These are phyloP conservation scores for Xestia rhomboidea DNA, from an alignment of 2,888 invertebrate species.

Conservation along the genomic window DNA sequence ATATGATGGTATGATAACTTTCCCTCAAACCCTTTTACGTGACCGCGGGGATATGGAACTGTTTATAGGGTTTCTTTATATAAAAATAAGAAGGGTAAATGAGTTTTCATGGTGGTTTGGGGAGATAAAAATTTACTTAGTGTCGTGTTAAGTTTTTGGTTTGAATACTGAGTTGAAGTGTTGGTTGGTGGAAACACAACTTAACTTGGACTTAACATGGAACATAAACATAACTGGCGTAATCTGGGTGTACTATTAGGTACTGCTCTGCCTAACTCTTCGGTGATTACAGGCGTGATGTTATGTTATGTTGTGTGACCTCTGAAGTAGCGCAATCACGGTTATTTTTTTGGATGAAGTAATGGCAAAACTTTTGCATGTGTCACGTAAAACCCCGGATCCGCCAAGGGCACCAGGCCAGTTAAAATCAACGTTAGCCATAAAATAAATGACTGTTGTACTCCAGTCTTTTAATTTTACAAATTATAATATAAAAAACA, in stretches of 20 bases:
- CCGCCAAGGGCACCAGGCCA: neutral
- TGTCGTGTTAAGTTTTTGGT: neutral
- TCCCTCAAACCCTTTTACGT: conserved; percentile 47
- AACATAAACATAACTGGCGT: neutral
- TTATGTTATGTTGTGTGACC: neutral
- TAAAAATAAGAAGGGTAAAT: conserved; percentile 34
- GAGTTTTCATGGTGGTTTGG: neutral
- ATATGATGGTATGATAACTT: conserved; percentile 55
- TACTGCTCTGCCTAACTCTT: neutral
- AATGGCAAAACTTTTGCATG: too few relatives aligned
- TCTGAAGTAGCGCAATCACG: neutral
- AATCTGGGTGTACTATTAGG: neutral
- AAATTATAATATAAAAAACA: neutral
- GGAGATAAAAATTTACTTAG: neutral
- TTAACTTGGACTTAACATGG: neutral
- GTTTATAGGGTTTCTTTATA: conserved; percentile 32
- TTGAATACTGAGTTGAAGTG: too few relatives aligned
- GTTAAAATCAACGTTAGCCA: neutral
- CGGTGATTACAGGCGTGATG: neutral
- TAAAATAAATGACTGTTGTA: neutral
- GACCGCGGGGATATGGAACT: conserved; percentile 22
- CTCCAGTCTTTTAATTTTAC: neutral
- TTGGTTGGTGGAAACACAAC: too few relatives aligned
- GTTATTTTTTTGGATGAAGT: neutral
- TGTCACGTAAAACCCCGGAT: neutral